Percentiles rank a stretch among this genome's conserved stretches.
phyloP scores from a whole-genome alignment of 1,140 invertebrate species.

The Penaeus chinensis region DNA sequence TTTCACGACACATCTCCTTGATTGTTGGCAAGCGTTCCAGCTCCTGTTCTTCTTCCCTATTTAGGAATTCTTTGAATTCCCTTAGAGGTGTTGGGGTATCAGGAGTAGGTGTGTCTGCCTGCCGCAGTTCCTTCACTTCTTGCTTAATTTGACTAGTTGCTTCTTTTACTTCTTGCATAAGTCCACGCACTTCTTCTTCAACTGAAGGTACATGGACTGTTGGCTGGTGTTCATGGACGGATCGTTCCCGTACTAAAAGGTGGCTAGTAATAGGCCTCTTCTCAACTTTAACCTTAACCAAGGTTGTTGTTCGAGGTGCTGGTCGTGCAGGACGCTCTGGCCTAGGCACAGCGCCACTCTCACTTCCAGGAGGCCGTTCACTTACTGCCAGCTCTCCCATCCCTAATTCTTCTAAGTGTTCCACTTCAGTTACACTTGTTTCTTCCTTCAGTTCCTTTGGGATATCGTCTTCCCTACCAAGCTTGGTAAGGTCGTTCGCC shows the following conservation, averaged over 20 bases:
- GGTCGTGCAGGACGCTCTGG: constrained; percentile 45
- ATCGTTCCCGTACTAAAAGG: constrained; percentile 40
- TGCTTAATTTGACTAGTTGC: constrained; percentile 71
- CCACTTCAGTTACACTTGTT: constrained; percentile 33
- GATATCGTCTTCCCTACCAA: constrained; percentile 52
- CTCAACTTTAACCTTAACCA: constrained; percentile 63
- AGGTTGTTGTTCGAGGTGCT: constrained; percentile 60
- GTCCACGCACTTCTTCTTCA: constrained; percentile 68
- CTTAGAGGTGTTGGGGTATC: constrained; percentile 63
- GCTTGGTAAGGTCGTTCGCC: constrained; percentile 48
- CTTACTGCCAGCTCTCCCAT: constrained; percentile 5
- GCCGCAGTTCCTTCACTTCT: constrained; percentile 70
- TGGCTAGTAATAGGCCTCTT: constrained; percentile 56
- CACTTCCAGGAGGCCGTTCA: constrained; percentile 39
- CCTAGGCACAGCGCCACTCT: constrained; percentile 43
- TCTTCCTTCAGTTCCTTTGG: constrained; percentile 44
- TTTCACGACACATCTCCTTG: constrained; percentile 59
- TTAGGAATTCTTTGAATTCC: constrained; percentile 62
- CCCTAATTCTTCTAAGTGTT: constrained; percentile 31
- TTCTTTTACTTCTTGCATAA: constrained; percentile 71
- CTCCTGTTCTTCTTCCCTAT: constrained; percentile 60
- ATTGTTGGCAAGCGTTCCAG: constrained; percentile 58
- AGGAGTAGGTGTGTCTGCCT: constrained; percentile 61
- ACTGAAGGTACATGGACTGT: constrained; percentile 44
- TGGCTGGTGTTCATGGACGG: constrained; percentile 39